Percentiles rank a stretch among this genome's conserved stretches.
Conservation (phyloP, 2,113 vertebrate species). For the Marmota flaviventris region DNA sequence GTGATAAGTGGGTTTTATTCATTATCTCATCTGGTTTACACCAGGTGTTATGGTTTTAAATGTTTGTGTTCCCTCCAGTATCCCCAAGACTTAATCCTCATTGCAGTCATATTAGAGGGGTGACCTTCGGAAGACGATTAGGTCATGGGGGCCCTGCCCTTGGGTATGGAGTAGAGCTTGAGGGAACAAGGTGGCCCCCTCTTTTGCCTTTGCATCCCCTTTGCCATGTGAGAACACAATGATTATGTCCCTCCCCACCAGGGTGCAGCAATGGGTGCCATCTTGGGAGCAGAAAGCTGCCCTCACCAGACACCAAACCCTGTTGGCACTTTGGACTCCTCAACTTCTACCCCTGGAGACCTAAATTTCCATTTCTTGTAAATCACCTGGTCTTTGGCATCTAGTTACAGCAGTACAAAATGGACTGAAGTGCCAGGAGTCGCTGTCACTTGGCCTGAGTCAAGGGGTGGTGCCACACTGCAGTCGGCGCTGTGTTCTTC, state of each 20-base stretch:
- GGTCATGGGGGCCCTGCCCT: neutral
- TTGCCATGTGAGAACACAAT: neutral
- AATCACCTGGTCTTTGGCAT: neutral
- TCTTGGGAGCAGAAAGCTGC: neutral
- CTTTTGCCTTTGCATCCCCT: neutral
- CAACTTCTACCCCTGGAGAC: neutral
- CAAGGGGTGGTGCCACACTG: neutral
- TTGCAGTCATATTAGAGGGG: neutral
- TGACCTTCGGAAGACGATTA: neutral
- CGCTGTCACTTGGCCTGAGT: neutral
- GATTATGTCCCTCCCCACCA: too few species aligned
- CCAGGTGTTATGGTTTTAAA: neutral
- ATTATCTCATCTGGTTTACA: neutral
- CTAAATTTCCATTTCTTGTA: neutral
- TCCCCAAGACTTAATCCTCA: neutral
- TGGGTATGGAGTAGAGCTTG: neutral
- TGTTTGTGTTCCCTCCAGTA: neutral
- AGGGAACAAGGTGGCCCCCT: neutral
- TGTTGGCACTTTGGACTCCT: neutral
- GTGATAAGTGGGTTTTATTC: neutral
- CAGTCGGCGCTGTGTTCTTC: neutral
- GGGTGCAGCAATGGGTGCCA: neutral
- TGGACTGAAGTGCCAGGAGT: neutral
- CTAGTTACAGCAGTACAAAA: neutral
- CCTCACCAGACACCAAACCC: neutral